phyloP scores from a whole-genome alignment of 2,888 invertebrate genomes.

The Ellobium chinense region DNA sequence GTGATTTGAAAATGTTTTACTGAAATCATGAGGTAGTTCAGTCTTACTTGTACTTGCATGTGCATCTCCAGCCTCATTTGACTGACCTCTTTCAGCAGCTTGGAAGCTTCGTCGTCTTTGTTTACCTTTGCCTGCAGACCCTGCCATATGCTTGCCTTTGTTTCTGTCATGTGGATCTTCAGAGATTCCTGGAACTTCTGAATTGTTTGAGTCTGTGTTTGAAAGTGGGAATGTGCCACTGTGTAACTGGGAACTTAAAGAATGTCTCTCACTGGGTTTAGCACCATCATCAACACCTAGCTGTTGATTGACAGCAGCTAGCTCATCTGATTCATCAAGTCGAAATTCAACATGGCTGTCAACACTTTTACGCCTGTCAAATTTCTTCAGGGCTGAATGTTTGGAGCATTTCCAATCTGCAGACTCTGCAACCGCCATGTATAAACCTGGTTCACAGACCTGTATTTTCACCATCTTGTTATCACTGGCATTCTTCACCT shows the following conservation, averaged over 20 bases:
- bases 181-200: neutral
- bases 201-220: neutral
- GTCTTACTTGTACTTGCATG: neutral
- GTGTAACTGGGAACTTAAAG: neutral
- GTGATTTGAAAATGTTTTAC: neutral
- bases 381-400: conserved; percentile 18
- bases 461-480: no score
- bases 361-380: conserved; percentile 23
- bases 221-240: neutral
- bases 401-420: neutral
- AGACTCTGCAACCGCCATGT: neutral
- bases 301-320: neutral
- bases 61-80: neutral
- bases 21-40: neutral
- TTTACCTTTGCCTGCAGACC: neutral
- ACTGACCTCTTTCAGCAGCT: neutral
- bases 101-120: neutral
- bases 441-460: no score
- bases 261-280: neutral
- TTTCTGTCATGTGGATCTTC: neutral
- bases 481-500: neutral
- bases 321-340: neutral
- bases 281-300: neutral
- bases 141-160: neutral
- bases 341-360: conserved; percentile 32